These are phyloP conservation scores for Australoheros scitulus DNA, from an alignment of 2,113 vertebrate genomes.

Conservation along the genomic window DNA sequence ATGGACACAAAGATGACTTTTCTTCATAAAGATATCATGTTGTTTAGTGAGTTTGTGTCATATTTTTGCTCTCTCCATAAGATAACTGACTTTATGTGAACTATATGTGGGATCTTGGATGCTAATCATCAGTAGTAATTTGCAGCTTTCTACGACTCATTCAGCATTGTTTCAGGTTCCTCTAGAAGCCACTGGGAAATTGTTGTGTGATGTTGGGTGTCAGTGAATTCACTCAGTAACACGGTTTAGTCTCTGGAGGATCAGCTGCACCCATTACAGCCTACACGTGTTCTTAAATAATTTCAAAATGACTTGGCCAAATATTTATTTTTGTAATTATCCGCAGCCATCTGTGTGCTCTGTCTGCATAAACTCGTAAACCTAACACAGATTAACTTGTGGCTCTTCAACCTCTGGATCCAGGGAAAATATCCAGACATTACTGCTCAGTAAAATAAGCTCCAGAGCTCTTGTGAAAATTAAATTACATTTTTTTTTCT, in stretches of 20 bases:
- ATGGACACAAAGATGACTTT: background rate
- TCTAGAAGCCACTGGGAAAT: background rate
- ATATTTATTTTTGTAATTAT: constrained; percentile 36
- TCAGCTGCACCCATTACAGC: background rate
- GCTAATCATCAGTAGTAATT: background rate
- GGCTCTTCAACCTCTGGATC: constrained; percentile 11
- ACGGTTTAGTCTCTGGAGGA: background rate
- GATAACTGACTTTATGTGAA: too few relatives aligned
- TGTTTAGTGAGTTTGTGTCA: background rate
- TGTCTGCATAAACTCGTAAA: constrained; percentile 5
- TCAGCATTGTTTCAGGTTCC: background rate
- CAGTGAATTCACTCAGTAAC: background rate
- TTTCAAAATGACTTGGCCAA: constrained; percentile 12
- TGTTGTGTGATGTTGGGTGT: background rate
- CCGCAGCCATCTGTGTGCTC: constrained; percentile 31
- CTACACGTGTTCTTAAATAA: constrained; percentile 23
- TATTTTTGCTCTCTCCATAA: background rate
- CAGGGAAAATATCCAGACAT: constrained; percentile 10
- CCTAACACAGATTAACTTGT: background rate
- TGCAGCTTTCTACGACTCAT: background rate
- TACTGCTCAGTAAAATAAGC: constrained; percentile 22
- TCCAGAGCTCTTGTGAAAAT: background rate
- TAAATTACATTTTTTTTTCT: background rate
- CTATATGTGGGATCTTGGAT: too few relatives aligned
- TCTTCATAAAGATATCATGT: background rate